Base-by-base conservation (phyloP, 1,140 invertebrate species). In the Mylabris phalerata region DNA sequence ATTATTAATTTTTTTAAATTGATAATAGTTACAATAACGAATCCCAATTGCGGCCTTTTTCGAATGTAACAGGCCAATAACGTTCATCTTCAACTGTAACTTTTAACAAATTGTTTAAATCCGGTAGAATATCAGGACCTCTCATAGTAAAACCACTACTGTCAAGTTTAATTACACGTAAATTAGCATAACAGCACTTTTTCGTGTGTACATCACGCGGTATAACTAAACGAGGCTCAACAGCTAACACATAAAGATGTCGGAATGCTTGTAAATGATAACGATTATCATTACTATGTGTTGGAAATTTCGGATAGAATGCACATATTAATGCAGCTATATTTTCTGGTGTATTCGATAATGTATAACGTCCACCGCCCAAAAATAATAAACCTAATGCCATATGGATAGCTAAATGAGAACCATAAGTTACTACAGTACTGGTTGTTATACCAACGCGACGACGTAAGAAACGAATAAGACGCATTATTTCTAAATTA, bases 261-360 rank as follows among this genome's bases (percentile, higher is more conserved):
- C 95, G 78, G 62, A 98, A 85, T 0, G 95, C 95, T 84, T 98
- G 95, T 50, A 98, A 77, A 75, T 97, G 93, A 74, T 95, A 96
- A 55, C 88, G 90, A 74, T 98, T 98, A 72, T 98, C 95, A 71
- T 93, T 93, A 68, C 89, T 94, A 73, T 97, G 92, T 3, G 89
- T 93, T 44, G 96, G 96, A 75, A 95, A 98, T 75, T 96, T 96
- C 3, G 96, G 96, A 77, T 95, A 98, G 73, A 98, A 89, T 2
- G 95, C 89, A 71, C 90, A 91, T 40, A 98, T 77, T 40, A 98
- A 75, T 0, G 93, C 90, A 3, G 93, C 94, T 6, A 98, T 82
- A 9, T 92, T 85, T 62, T 85, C 82, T 3, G 91, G 87, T 9
- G 86, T 85, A 48, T 92, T 93, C 3, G 86, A 87, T 10, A 98